Percentiles rank a stretch among this genome's conserved stretches.
phyloP scores from a whole-genome alignment of 2,888 invertebrate species.

The Catocala fraxini region DNA sequence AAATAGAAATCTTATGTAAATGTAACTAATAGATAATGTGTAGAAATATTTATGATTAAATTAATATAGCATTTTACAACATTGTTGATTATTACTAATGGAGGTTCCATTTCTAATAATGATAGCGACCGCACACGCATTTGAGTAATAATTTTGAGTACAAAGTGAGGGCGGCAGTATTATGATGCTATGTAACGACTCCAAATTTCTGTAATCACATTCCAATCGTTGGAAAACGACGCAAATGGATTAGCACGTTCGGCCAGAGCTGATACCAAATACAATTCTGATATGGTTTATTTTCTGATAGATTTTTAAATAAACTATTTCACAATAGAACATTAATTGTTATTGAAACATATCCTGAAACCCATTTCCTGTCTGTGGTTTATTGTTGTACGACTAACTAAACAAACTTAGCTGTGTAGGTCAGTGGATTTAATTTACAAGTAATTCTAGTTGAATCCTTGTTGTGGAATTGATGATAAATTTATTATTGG shows the following conservation, averaged over 20 bases:
- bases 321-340: conserved; percentile 68
- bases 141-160: conserved; percentile 60
- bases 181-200: conserved; percentile 52
- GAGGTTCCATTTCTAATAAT: conserved; percentile 56
- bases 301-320: conserved; percentile 76
- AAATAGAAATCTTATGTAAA: conserved; percentile 64
- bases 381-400: conserved; percentile 9
- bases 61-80: conserved; percentile 70
- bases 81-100: conserved; percentile 70
- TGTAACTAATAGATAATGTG: conserved; percentile 65
- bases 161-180: conserved; percentile 59
- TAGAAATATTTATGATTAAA: conserved; percentile 79
- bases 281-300: conserved; percentile 75
- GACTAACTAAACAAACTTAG: too few relatives aligned
- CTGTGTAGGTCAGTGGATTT: too few relatives aligned
- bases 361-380: conserved; percentile 32
- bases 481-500: too few relatives aligned
- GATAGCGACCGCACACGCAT: conserved; percentile 54
- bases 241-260: conserved; percentile 59
- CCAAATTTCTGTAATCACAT: conserved; percentile 70
- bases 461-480: too few relatives aligned
- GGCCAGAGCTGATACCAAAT: conserved; percentile 82
- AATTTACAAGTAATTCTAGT: too few relatives aligned
- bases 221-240: conserved; percentile 71
- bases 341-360: conserved; percentile 45